Conservation (phyloP, 2,113 vertebrate genomes). For the Carassius gibelio region DNA sequence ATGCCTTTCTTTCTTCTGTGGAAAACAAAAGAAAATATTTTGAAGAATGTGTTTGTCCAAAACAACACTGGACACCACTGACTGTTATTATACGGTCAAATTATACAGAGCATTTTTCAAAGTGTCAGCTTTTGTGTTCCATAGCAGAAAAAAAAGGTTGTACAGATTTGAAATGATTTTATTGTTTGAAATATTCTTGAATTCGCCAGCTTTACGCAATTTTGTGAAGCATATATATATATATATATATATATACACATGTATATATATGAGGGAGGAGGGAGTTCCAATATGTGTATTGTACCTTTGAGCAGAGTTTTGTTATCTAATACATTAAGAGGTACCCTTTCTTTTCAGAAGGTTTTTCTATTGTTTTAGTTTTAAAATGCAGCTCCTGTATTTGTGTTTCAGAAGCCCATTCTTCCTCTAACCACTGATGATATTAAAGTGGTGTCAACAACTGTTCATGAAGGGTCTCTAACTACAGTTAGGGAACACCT, state of each 20-base stretch:
- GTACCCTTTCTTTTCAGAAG: background rate
- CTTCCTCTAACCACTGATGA: background rate
- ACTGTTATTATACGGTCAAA: background rate
- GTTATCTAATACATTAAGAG: background rate
- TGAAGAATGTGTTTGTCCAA: background rate
- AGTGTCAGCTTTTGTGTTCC: background rate
- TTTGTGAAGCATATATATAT: background rate
- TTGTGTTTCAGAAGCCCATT: background rate
- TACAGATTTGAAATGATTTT: background rate
- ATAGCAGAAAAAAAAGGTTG: background rate
- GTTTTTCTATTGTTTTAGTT: background rate
- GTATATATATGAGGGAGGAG: background rate
- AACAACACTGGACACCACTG: background rate
- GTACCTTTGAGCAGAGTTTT: background rate
- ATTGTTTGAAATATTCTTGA: background rate
- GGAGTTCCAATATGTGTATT: background rate
- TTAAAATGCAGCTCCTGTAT: background rate
- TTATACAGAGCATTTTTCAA: background rate
- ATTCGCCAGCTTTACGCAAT: background rate
- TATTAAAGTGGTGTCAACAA: constrained; percentile 1
- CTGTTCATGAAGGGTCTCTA: constrained; percentile 31
- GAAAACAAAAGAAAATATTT: background rate
- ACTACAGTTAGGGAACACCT: constrained; percentile 68
- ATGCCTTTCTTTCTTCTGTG: background rate
- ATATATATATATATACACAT: too few species aligned